Evolutionary conservation across 2,113 vertebrate species (phyloP), one percentile per base, ranked within the genome.

Genomic region (Turnix velox): DNA sequence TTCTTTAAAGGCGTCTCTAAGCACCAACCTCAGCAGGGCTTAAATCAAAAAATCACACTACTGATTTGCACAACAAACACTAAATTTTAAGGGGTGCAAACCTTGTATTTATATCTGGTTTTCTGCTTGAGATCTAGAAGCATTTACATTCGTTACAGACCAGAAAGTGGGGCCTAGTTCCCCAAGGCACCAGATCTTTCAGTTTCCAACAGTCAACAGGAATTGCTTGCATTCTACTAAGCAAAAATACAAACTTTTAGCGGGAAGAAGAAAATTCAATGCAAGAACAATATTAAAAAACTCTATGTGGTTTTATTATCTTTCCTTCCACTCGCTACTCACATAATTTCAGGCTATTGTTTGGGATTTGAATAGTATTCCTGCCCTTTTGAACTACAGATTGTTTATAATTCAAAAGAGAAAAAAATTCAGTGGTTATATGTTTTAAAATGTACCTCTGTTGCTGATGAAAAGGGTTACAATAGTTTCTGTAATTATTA

Each of bases 291-390:
- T 69, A 87, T 30, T 68, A 27, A 92, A 84, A 76, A 88, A 24
- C 12, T n/a, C 28, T 71, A 6, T 39, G 58, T 85, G 62, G 37
- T 67, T 63, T 76, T 92, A 33, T 69, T 93, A 69, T 72, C 85
- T 91, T 90, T 91, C 58, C 42, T 85, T 90, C 74, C 67, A 68
- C 37, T 8, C 25, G 49, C 49, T 61, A 87, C 43, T 88, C 9
- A 30, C 49, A 87, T 68, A 90, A 93, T 79, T 76, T 94, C 72
- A 90, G 48, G 45, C 45, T 72, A 90, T 94, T 95, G 40, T 77
- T 84, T 97, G 85, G 92, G 27, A 94, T 73, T 79, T 92, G 65
- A 94, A 85, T 65, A 82, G 87, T 88, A 77, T 51, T 87, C 54
- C 74, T 87, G 78, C 46, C 67, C 71, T 83, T 94, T 81, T 94